phyloP scores from a whole-genome alignment of 2,113 vertebrate species.

The Peromyscus polionotus region DNA sequence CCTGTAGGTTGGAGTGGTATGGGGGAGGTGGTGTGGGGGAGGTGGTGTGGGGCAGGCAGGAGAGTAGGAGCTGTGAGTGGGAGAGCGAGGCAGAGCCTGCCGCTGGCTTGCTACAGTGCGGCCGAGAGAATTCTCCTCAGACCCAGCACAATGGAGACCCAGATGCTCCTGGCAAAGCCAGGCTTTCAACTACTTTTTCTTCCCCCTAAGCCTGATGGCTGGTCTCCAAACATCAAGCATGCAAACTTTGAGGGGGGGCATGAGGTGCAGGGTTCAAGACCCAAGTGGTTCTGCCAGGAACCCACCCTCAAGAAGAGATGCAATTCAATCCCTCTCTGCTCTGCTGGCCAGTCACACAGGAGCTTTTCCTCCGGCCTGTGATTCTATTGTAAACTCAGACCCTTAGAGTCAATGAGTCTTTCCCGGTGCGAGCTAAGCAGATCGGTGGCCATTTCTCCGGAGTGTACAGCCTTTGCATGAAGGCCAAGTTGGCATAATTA shows the following conservation, averaged over 20 bases:
- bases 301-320: constrained; percentile 54
- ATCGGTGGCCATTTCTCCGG: background rate
- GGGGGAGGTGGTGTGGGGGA: background rate
- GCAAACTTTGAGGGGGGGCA: background rate
- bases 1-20: background rate
- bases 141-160: constrained; percentile 68
- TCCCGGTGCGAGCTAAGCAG: constrained; percentile 37
- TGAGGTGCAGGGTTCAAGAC: constrained; percentile 27
- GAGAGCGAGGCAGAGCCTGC: constrained; percentile 75
- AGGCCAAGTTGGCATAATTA: constrained; percentile 10
- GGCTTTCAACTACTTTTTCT: constrained; percentile 69
- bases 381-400: constrained; percentile 50
- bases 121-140: constrained; percentile 67
- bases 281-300: background rate
- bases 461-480: background rate
- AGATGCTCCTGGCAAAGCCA: constrained; percentile 56
- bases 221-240: constrained; percentile 14
- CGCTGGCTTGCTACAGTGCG: constrained; percentile 17
- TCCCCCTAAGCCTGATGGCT: background rate
- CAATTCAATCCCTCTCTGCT: constrained; percentile 56
- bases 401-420: constrained; percentile 48
- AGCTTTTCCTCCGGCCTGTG: constrained; percentile 41
- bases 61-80: background rate
- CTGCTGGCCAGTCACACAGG: background rate
- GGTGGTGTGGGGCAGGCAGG: background rate